A percentile compares a stretch with the other conserved stretches of the same genome.
Evolutionary conservation across 2,113 vertebrate genomes (phyloP).

Genomic region (Girardinichthys multiradiatus): DNA sequence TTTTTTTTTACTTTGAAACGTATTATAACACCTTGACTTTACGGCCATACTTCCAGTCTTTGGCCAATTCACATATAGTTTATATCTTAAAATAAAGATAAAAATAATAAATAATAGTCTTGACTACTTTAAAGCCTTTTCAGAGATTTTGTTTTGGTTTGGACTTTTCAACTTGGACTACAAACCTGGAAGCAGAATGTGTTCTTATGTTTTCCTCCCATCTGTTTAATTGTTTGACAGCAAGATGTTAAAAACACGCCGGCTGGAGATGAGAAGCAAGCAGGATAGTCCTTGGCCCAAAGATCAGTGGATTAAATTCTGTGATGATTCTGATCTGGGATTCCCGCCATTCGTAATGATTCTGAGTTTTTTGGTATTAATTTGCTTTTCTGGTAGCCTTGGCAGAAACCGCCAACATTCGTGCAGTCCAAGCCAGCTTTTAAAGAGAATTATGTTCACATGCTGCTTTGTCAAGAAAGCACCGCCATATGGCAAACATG

Average conservation of each 20-base stretch:
- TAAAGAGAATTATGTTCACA: constrained; percentile 30
- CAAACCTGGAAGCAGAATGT: constrained; percentile 55
- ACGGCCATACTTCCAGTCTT: too few relatives aligned
- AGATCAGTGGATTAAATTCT: constrained; percentile 64
- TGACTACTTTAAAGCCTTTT: constrained; percentile 4
- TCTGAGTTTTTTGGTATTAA: constrained; percentile 36
- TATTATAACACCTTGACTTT: too few relatives aligned
- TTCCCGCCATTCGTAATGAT: constrained; percentile 56
- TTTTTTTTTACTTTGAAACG: too few relatives aligned
- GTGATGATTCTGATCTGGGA: constrained; percentile 66
- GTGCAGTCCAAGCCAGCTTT: constrained; percentile 6
- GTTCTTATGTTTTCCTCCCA: constrained; percentile 41
- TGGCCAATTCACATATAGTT: too few relatives aligned
- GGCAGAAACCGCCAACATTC: constrained; percentile 17
- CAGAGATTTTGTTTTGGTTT: constrained; percentile 23
- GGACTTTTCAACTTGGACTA: constrained; percentile 57
- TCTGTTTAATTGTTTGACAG: constrained; percentile 65
- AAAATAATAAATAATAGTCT: too few relatives aligned
- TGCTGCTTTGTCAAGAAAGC: constrained; percentile 33
- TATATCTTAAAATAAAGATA: too few relatives aligned
- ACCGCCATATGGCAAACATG: constrained; percentile 44
- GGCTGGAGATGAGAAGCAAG: constrained; percentile 43
- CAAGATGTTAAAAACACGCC: constrained; percentile 38
- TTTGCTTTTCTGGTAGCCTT: constrained; percentile 31
- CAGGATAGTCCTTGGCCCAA: constrained; percentile 64